Percentiles rank a stretch among this genome's conserved stretches.
These are phyloP conservation scores for Mamestra brassicae DNA, from an alignment of 2,888 invertebrate genomes.

Conservation along the genomic window DNA sequence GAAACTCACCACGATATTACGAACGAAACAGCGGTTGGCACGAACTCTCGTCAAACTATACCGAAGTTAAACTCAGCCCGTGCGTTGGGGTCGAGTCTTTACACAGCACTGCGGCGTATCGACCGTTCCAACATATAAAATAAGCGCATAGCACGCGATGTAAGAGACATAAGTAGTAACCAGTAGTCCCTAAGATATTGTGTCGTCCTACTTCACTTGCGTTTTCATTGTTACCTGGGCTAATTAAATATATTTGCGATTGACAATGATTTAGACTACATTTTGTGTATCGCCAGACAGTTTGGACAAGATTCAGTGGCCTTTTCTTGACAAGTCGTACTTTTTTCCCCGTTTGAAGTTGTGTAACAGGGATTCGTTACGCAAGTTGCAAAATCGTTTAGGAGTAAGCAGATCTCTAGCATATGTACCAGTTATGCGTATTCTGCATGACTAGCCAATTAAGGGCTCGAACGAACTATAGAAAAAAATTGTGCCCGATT, in stretches of 20 bases:
- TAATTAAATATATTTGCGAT: slow-evolving; percentile 59
- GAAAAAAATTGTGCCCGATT: too few species aligned
- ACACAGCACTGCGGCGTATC: slow-evolving; percentile 88
- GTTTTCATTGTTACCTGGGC: slow-evolving; percentile 65
- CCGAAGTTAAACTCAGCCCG: slow-evolving; percentile 66
- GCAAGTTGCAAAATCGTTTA: background rate
- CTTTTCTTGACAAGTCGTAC: background rate
- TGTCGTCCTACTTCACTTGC: slow-evolving; percentile 62
- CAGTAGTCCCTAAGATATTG: slow-evolving; percentile 64
- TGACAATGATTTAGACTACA: slow-evolving; percentile 39
- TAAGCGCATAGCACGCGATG: slow-evolving; percentile 84
- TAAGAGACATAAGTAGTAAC: slow-evolving; percentile 70
- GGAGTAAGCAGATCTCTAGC: background rate
- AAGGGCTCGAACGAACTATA: background rate
- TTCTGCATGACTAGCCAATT: background rate
- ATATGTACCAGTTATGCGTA: background rate
- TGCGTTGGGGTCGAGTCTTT: slow-evolving; percentile 74
- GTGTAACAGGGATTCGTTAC: slow-evolving; percentile 2
- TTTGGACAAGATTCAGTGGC: background rate
- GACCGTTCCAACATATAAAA: slow-evolving; percentile 81
- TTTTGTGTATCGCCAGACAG: slow-evolving; percentile 12
- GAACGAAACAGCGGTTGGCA: slow-evolving; percentile 68
- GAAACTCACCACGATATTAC: slow-evolving; percentile 67
- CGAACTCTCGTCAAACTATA: slow-evolving; percentile 66
- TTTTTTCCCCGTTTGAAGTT: background rate